Conservation (phyloP, 2,113 vertebrate genomes). For the Sclerurus mexicanus region DNA sequence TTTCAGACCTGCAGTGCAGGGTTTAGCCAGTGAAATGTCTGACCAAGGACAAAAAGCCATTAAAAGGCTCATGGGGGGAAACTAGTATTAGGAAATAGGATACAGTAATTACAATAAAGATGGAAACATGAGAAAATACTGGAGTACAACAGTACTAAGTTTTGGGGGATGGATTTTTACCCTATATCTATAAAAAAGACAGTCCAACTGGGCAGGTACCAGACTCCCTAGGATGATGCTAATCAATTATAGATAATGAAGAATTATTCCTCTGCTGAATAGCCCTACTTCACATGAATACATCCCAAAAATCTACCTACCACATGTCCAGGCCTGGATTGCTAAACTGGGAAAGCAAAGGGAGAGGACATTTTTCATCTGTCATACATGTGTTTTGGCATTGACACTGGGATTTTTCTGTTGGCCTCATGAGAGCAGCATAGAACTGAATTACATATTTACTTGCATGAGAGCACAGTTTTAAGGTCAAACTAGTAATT, state of each 20-base stretch:
- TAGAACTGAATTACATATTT: not conserved
- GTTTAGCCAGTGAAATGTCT: not conserved
- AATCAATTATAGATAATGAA: not conserved
- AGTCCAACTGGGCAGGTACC: not conserved
- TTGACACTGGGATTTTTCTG: not conserved
- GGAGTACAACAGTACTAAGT: not conserved
- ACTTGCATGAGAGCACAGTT: not conserved
- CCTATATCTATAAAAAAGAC: not conserved
- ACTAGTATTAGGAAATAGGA: not conserved
- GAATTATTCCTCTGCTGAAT: not conserved
- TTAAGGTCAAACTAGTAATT: not conserved
- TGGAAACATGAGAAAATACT: not conserved
- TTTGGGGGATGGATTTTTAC: not conserved
- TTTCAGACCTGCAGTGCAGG: not conserved
- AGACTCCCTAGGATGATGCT: not conserved
- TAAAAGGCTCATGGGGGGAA: not conserved
- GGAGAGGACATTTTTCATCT: not conserved
- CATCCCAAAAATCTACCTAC: not conserved
- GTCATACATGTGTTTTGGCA: not conserved
- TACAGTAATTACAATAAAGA: not conserved
- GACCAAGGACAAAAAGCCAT: not conserved
- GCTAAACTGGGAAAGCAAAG: not conserved
- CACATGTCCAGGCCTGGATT: fast-evolving
- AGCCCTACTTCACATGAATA: not conserved
- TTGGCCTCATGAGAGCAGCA: not conserved